Evolutionary conservation across 92 coral and sea anemone species (phyloP).

Genomic region (Zoanthus sociatus): DNA sequence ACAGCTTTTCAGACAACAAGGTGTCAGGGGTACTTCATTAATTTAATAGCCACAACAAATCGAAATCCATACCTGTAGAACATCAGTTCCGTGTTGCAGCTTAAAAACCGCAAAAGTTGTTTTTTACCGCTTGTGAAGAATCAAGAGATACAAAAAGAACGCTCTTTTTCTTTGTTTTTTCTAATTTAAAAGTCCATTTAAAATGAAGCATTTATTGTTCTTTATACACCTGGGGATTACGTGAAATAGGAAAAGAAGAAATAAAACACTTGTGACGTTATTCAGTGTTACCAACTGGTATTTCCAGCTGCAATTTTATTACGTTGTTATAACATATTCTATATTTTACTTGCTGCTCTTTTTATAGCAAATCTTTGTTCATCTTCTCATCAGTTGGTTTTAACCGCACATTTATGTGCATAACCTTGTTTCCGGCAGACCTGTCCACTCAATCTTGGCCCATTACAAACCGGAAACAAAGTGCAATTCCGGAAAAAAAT

Average conservation of each 20-base stretch:
- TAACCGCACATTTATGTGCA: slow-evolving; percentile 25
- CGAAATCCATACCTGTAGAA: neutral
- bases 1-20: neutral
- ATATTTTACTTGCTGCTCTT: slow-evolving; percentile 14
- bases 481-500: slow-evolving; percentile 34
- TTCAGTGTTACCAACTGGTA: neutral
- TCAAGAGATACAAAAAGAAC: neutral
- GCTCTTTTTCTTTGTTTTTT: neutral
- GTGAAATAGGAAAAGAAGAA: neutral
- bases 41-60: neutral
- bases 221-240: neutral
- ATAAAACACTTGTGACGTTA: neutral
- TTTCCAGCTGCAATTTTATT: neutral
- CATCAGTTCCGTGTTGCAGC: neutral
- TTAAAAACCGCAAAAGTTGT: neutral
- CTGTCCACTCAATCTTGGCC: slow-evolving; percentile 28
- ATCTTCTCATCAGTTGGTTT: slow-evolving; percentile 5
- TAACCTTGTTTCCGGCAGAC: slow-evolving; percentile 39
- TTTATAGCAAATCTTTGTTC: slow-evolving; percentile 24
- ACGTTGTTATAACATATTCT: neutral
- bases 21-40: neutral
- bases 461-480: slow-evolving; percentile 49
- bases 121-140: neutral
- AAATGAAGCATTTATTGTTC: neutral
- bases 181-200: neutral